Evolutionary conservation across 2,888 invertebrate genomes (phyloP).

Genomic region (Glaucopsyche alexis): DNA sequence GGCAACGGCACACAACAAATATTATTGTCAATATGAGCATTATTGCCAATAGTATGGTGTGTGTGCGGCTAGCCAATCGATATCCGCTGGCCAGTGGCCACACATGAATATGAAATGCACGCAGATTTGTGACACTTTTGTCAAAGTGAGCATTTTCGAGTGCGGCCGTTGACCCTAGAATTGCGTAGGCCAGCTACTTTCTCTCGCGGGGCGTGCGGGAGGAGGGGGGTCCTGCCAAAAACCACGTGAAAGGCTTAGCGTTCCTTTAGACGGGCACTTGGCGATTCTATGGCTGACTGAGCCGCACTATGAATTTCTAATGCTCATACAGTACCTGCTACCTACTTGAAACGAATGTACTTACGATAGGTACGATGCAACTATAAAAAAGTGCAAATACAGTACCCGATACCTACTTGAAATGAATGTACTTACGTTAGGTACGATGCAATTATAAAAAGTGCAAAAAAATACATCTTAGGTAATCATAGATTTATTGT

Average conservation of each 20-base stretch:
- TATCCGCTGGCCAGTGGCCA: conserved; percentile 70
- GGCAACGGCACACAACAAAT: too few relatives aligned
- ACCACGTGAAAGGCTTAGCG: conserved; percentile 76
- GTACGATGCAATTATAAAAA: too few relatives aligned
- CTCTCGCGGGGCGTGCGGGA: conserved; percentile 66
- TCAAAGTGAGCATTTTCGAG: conserved; percentile 76
- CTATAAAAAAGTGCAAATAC: too few relatives aligned
- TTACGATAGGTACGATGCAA: too few relatives aligned
- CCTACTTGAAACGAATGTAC: too few relatives aligned
- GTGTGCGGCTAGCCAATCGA: too few relatives aligned
- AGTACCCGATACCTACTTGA: too few relatives aligned
- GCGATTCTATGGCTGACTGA: conserved; percentile 12
- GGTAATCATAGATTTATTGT: too few relatives aligned
- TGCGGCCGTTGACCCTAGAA: conserved; percentile 76
- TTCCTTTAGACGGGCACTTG: conserved; percentile 46
- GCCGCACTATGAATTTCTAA: background rate
- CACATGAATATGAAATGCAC: conserved; percentile 75
- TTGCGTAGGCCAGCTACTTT: conserved; percentile 80
- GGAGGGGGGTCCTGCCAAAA: conserved; percentile 76
- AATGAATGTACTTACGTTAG: too few relatives aligned
- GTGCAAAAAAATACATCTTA: too few relatives aligned
- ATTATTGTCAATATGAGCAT: too few relatives aligned
- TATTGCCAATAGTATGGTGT: too few relatives aligned
- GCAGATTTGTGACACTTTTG: conserved; percentile 76
- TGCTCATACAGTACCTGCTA: background rate